Evolutionary conservation across 2,113 vertebrate genomes (phyloP).

Genomic region (Platichthys stellatus): DNA sequence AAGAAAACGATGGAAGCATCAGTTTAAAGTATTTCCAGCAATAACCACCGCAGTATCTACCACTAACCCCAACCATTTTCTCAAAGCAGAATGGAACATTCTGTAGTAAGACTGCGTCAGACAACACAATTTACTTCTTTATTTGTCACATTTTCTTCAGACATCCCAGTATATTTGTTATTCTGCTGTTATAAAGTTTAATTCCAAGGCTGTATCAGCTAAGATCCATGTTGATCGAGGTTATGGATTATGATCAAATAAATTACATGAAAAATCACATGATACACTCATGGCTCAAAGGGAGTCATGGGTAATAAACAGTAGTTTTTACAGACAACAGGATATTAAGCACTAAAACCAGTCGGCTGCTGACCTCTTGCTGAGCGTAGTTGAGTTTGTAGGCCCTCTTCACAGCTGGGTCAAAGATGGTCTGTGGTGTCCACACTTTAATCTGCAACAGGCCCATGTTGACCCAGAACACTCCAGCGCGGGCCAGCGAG

Average conservation of each 20-base stretch:
- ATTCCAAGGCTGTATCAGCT: neutral
- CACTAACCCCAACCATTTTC: no score
- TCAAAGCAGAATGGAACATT: no score
- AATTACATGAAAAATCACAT: no score
- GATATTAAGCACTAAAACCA: neutral
- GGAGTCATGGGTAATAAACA: no score
- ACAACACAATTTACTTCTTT: neutral
- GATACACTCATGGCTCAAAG: no score
- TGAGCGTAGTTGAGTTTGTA: conserved; percentile 92
- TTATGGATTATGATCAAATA: no score
- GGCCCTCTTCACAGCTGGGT: conserved; percentile 92
- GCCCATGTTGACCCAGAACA: conserved; percentile 94
- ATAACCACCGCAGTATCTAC: no score
- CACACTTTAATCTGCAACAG: conserved; percentile 92
- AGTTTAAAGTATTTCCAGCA: neutral
- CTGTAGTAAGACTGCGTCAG: no score
- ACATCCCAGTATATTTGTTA: no score
- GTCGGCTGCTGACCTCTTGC: conserved; percentile 87
- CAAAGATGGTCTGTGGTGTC: conserved; percentile 92
- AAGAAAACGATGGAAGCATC: conserved; percentile 20
- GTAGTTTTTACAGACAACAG: no score
- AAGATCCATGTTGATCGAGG: no score
- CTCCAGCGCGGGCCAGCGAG: conserved; percentile 83
- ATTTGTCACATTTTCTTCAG: neutral
- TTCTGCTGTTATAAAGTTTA: neutral